Conservation (phyloP, 2,888 invertebrate species). For the Caenorhabditis sp. region DNA sequence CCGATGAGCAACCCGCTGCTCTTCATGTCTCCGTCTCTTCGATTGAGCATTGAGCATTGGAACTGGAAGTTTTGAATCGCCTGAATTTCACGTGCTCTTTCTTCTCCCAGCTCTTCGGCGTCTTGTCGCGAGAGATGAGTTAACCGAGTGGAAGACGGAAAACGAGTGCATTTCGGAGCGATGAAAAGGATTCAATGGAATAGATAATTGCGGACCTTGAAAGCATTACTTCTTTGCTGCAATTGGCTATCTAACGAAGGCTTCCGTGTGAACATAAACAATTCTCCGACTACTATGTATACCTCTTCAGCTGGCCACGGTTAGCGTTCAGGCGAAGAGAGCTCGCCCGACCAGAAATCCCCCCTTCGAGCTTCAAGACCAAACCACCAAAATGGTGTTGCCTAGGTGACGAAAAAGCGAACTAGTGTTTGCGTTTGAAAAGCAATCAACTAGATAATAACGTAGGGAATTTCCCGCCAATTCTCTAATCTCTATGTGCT, state of each 20-base stretch:
- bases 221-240: too few relatives aligned
- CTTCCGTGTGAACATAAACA: too few relatives aligned
- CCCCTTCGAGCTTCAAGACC: too few relatives aligned
- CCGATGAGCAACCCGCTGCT: slow-evolving; percentile 6
- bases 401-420: neutral
- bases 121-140: neutral
- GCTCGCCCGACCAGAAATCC: too few relatives aligned
- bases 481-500: too few relatives aligned
- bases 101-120: neutral
- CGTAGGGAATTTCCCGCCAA: too few relatives aligned
- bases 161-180: neutral
- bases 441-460: too few relatives aligned
- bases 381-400: neutral
- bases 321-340: too few relatives aligned
- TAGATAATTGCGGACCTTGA: slow-evolving; percentile 34
- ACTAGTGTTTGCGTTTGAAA: too few relatives aligned
- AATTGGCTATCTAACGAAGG: slow-evolving; percentile 18
- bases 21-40: slow-evolving; percentile 9
- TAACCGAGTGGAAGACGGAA: neutral
- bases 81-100: slow-evolving; percentile 38
- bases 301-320: too few relatives aligned
- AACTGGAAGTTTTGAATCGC: slow-evolving; percentile 11
- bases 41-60: neutral
- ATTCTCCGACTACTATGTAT: too few relatives aligned
- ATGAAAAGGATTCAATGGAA: slow-evolving; percentile 16